Conservation (phyloP, 2,113 vertebrate genomes). For the Podiceps cristatus region DNA sequence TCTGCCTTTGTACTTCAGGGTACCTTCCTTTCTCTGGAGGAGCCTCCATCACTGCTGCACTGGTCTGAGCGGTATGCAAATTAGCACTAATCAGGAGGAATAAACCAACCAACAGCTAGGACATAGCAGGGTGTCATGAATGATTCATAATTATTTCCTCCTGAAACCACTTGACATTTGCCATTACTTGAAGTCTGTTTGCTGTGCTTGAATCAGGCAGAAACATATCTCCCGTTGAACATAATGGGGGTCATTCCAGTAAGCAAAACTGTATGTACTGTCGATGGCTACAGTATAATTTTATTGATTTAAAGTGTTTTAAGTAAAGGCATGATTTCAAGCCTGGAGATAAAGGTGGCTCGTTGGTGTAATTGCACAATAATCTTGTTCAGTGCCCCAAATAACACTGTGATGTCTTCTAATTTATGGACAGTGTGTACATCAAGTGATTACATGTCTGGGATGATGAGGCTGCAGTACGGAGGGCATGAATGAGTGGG, state of each 20-base stretch:
- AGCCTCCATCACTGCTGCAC: neutral
- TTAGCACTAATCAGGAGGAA: slow-evolving; percentile 24
- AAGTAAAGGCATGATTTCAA: slow-evolving; percentile 60
- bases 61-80: slow-evolving; percentile 17
- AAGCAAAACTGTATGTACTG: slow-evolving; percentile 71
- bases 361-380: slow-evolving; percentile 56
- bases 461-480: slow-evolving; percentile 36
- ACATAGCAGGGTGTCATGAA: slow-evolving; percentile 4
- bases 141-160: slow-evolving; percentile 64
- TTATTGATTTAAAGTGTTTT: slow-evolving; percentile 70
- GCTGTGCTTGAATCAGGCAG: slow-evolving; percentile 64
- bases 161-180: slow-evolving; percentile 69
- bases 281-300: slow-evolving; percentile 47
- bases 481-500: slow-evolving; percentile 65
- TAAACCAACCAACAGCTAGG: slow-evolving; percentile 25
- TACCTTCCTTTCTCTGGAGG: neutral
- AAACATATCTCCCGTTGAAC: slow-evolving; percentile 34
- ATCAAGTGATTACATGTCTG: slow-evolving; percentile 62
- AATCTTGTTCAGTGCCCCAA: slow-evolving; percentile 62
- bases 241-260: slow-evolving; percentile 55
- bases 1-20: neutral
- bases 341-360: slow-evolving; percentile 59
- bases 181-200: slow-evolving; percentile 67
- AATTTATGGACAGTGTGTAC: slow-evolving; percentile 45
- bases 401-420: slow-evolving; percentile 52